phyloP scores from a whole-genome alignment of 2,888 invertebrate species.

The Graphium colonna region DNA sequence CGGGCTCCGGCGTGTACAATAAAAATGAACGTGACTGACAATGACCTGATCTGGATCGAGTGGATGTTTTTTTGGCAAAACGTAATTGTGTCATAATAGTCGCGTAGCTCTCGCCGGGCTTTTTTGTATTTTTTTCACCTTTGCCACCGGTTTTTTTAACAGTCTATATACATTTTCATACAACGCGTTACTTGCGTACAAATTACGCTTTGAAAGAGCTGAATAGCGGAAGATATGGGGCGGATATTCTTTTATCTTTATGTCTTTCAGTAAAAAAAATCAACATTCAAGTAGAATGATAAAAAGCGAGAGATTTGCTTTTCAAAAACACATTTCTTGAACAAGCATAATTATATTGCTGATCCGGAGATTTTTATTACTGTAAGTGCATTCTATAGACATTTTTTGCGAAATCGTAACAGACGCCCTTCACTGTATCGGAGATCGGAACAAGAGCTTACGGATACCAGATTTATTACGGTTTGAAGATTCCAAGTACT shows the following conservation, averaged over 20 bases:
- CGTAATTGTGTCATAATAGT: background rate
- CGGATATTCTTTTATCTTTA: background rate
- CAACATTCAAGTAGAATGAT: background rate
- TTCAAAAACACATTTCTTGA: background rate
- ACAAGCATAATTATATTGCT: background rate
- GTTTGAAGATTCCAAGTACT: too few relatives aligned
- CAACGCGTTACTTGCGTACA: background rate
- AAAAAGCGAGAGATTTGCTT: background rate
- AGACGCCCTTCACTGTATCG: background rate
- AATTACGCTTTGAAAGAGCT: background rate
- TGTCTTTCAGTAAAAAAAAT: background rate
- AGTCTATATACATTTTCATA: background rate
- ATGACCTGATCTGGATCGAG: conserved; percentile 8
- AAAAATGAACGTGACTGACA: conserved; percentile 5
- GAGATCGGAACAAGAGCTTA: background rate
- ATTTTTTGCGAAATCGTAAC: background rate
- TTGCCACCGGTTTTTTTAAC: background rate
- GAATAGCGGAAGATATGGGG: background rate
- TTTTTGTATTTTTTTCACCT: too few relatives aligned
- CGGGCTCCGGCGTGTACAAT: background rate
- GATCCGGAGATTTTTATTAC: background rate
- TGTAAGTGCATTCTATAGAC: background rate
- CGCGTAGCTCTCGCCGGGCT: too few relatives aligned
- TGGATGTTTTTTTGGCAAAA: background rate
- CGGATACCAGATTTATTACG: background rate